These are phyloP conservation scores for Nothoprocta perdicaria DNA, from an alignment of 2,113 vertebrate genomes.

Conservation along the genomic window DNA sequence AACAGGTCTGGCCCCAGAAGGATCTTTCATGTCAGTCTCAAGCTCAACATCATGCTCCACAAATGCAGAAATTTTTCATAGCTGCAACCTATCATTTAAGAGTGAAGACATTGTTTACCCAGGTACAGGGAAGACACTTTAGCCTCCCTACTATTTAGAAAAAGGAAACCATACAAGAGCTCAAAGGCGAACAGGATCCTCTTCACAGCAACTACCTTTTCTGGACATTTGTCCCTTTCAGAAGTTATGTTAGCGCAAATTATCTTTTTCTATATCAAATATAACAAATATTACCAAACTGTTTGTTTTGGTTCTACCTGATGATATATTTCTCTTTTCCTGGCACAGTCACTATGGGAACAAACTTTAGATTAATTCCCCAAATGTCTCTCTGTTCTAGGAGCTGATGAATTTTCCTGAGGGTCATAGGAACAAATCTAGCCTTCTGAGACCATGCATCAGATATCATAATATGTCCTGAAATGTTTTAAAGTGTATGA, in stretches of 20 bases:
- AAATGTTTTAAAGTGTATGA: not conserved
- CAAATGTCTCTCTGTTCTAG: not conserved
- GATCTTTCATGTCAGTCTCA: no score
- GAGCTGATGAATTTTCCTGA: not conserved
- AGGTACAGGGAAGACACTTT: not conserved
- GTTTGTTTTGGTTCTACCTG: not conserved
- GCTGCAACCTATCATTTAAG: no score
- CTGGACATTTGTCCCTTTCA: not conserved
- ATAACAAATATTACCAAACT: not conserved
- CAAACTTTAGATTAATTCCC: not conserved
- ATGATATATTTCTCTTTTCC: not conserved
- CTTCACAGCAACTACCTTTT: accelerated
- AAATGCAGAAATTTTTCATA: no score
- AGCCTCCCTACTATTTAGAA: not conserved
- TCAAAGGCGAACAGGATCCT: not conserved
- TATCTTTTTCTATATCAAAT: not conserved
- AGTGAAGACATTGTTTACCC: not conserved
- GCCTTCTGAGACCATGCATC: not conserved
- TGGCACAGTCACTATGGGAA: not conserved
- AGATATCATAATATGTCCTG: not conserved
- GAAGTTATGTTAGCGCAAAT: not conserved
- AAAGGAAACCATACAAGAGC: not conserved
- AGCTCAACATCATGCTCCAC: no score
- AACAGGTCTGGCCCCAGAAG: no score
- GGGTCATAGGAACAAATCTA: not conserved